These are phyloP conservation scores for Aplochiton taeniatus DNA, from an alignment of 2,797 vertebrate species.

Conservation along the genomic window DNA sequence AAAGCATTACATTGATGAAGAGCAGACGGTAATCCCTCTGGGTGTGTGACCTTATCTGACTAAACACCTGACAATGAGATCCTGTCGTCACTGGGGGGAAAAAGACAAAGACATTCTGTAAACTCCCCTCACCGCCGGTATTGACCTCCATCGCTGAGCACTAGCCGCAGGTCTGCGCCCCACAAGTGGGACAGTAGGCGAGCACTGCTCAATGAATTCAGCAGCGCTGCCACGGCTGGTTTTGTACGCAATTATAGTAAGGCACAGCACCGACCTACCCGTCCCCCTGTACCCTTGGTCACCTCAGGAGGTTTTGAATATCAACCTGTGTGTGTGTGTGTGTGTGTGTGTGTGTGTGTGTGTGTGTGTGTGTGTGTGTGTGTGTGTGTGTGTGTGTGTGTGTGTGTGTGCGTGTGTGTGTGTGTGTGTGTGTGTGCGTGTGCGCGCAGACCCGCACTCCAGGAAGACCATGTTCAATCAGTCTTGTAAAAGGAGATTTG, in stretches of 20 bases:
- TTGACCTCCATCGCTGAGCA: conserved; percentile 48
- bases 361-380: too few species aligned
- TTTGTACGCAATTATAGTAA: conserved; percentile 5
- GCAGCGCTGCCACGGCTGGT: not conserved
- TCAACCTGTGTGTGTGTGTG: too few species aligned
- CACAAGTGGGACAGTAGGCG: not conserved
- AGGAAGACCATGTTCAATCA: conserved; percentile 40
- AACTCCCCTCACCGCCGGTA: conserved; percentile 38
- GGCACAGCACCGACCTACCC: not conserved
- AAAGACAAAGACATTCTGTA: conserved; percentile 49
- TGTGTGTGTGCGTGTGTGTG: too few species aligned
- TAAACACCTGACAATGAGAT: conserved; percentile 76
- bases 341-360: too few species aligned
- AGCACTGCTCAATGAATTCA: not conserved
- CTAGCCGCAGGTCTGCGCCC: conserved; percentile 34
- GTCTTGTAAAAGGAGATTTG: conserved; percentile 16
- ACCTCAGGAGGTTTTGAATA: conserved; percentile 24
- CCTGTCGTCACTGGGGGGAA: conserved; percentile 57
- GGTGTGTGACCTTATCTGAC: conserved; percentile 72
- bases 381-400: too few species aligned
- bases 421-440: too few species aligned
- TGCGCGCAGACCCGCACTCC: conserved; percentile 15
- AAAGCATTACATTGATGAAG: conserved; percentile 75
- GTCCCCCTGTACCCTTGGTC: not conserved
- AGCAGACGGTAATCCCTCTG: conserved; percentile 67